Evolutionary conservation across 2,113 vertebrate species (phyloP), one percentile per base, ranked within the genome.

Genomic region (Phyllostomus discolor): DNA sequence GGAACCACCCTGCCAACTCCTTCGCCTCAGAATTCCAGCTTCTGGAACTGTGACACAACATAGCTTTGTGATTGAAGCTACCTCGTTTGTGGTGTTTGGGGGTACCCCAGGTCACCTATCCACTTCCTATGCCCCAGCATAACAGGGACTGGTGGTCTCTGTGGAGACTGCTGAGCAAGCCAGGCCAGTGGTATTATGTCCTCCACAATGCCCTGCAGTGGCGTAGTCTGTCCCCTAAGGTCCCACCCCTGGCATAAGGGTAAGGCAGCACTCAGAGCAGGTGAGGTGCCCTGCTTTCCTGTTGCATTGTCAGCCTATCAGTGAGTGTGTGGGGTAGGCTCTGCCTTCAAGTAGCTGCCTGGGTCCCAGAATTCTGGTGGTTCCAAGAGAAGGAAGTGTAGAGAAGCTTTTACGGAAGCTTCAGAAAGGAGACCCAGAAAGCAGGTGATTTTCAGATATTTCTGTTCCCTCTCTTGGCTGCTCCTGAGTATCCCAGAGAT

Each of bases 61-160:
- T 15, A 2, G 4, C 38, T 59, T n/a, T 46, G 16, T 54, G n/a
- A 31, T 81, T 54, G 20, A 50, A 82, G 20, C 38, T 28, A 33
- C 69, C 46, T 15, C 0, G 31, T 28, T 41, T 31, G 28, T 19
- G 14, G 5, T 46, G 2, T 54, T 54, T 33, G 5, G 41, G 15
- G 10, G 2, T 41, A 41, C 46, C 26, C 52, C 33, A 41, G 54
- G n/a, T 67, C 54, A 80, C 41, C 19, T 54, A 3, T 17, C 6
- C 10, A 9, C 15, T 41, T 72, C 41, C 89, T n/a, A 14, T 1
- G 2, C 11, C 31, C 11, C 6, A 0, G 16, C 0, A 1, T 46
- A 17, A 10, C 33, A 3, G 17, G 19, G 26, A 3, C 22, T 20
- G 0, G 33, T 17, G 54, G 41, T 38, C 15, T 82, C 59, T 50